Conservation (phyloP, 2,797 vertebrate species). For the Acrocephalus scirpaceus region DNA sequence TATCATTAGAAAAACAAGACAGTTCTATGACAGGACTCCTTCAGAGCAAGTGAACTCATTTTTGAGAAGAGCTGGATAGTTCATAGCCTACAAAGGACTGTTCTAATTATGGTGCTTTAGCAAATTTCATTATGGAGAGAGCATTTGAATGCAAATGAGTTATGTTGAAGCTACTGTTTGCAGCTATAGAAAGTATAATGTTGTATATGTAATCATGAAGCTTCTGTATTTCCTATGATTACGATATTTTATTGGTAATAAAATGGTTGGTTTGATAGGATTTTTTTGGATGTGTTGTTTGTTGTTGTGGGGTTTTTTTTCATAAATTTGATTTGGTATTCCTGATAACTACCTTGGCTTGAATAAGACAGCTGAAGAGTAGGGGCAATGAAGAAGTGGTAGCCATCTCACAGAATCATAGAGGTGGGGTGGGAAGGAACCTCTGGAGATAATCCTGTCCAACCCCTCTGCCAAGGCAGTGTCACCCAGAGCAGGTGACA, state of each 20-base stretch:
- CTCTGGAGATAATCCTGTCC: not conserved
- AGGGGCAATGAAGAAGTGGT: not conserved
- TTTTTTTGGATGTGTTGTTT: not conserved
- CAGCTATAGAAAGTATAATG: not conserved
- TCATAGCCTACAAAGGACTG: not conserved
- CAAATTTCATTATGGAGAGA: slow-evolving; percentile 3
- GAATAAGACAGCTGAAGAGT: not conserved
- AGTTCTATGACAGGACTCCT: not conserved
- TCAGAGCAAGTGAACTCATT: not conserved
- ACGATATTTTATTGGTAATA: not conserved
- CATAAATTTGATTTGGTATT: not conserved
- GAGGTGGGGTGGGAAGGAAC: not conserved
- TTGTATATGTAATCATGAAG: not conserved
- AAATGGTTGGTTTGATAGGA: not conserved
- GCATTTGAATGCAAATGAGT: not conserved
- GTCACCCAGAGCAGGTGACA: not conserved
- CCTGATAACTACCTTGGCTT: not conserved
- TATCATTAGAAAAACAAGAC: not conserved
- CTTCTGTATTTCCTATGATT: not conserved
- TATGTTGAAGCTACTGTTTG: not conserved
- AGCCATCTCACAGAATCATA: not conserved
- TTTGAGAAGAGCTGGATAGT: not conserved
- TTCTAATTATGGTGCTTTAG: not conserved
- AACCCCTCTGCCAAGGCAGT: not conserved
- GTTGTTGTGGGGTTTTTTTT: not conserved